Evolutionary conservation across 2,113 vertebrate genomes (phyloP).

Genomic region (Herpetotheres cachinnans): DNA sequence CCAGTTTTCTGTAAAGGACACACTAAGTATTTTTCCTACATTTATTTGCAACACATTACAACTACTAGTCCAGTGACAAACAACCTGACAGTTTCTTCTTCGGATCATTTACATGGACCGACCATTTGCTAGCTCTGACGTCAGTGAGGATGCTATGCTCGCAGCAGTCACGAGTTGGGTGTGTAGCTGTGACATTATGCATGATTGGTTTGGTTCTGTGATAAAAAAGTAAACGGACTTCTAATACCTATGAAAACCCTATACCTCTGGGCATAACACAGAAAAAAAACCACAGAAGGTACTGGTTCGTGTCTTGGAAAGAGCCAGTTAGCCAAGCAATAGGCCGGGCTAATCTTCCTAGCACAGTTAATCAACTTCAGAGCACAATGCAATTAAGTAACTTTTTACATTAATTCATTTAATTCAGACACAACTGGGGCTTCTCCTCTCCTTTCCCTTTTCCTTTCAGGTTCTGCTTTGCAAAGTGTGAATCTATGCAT

Average conservation of each 20-base stretch:
- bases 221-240: neutral
- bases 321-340: neutral
- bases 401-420: neutral
- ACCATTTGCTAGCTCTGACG: neutral
- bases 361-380: neutral
- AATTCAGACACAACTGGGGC: neutral
- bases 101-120: neutral
- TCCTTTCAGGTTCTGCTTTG: neutral
- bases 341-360: neutral
- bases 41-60: neutral
- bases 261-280: neutral
- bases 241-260: neutral
- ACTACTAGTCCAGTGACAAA: neutral
- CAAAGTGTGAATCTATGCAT: neutral
- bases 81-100: neutral
- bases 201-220: neutral
- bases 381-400: neutral
- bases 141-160: neutral
- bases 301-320: neutral
- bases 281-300: neutral
- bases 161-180: accelerated
- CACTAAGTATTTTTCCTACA: neutral
- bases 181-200: neutral
- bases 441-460: neutral
- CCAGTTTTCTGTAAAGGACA: neutral